A percentile compares a stretch with the other conserved stretches of the same genome.
Conservation (phyloP, 2,113 vertebrate species). For the Larimichthys crocea region DNA sequence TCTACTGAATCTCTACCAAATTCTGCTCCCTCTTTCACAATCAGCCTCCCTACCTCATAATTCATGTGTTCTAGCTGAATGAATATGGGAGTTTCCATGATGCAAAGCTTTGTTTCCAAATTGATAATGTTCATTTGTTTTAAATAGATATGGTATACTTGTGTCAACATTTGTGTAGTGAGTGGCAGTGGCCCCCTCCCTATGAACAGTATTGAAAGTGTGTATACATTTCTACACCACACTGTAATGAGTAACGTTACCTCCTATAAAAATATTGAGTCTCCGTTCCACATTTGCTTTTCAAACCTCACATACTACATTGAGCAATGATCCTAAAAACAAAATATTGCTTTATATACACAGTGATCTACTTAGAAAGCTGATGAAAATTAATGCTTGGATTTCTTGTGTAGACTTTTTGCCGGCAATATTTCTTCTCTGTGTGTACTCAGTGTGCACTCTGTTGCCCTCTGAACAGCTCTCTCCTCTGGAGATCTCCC, state of each 20-base stretch:
- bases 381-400: conserved; percentile 76
- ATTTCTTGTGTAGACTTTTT: conserved; percentile 69
- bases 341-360: conserved; percentile 73
- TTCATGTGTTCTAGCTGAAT: conserved; percentile 12
- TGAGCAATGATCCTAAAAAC: conserved; percentile 69
- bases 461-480: conserved; percentile 64
- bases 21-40: conserved; percentile 1
- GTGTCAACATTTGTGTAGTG: conserved; percentile 61
- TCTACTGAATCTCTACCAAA: conserved; percentile 29
- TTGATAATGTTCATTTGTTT: conserved; percentile 55
- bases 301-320: conserved; percentile 65
- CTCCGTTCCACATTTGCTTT: conserved; percentile 74
- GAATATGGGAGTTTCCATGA: conserved; percentile 32
- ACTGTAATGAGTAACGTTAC: conserved; percentile 72
- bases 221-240: conserved; percentile 61
- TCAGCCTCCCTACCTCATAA: conserved; percentile 5
- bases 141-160: conserved; percentile 53
- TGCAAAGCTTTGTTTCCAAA: conserved; percentile 55
- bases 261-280: conserved; percentile 75
- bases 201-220: conserved; percentile 58
- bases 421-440: conserved; percentile 66
- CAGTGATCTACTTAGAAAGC: conserved; percentile 62
- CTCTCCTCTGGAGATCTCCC: conserved; percentile 68
- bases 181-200: conserved; percentile 30
- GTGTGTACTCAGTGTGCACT: conserved; percentile 71